Evolutionary conservation across 2,888 invertebrate species (phyloP), one percentile per base, ranked within the genome.

Genomic region (Crematogaster levior): DNA sequence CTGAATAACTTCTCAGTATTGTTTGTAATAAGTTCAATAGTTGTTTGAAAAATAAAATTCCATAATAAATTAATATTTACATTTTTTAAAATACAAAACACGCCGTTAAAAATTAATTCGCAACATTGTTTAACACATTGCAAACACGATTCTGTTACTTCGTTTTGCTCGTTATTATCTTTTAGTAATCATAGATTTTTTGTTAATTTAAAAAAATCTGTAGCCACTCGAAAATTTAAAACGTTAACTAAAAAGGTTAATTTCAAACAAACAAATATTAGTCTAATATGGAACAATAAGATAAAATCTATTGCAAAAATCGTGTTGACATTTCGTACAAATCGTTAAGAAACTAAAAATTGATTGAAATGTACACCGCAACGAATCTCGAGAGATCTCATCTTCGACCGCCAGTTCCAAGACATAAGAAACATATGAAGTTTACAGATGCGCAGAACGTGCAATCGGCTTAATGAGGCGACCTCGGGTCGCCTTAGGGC

Each of bases 381-480:
- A 30, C 12, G 15, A 46, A 61, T 27, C 12, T 43, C 56, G 2
- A 68, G 30, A 24, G 18, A 30, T 77, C 30, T 61, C 24, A 21
- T 43, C 40, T 43, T 66, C 18, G 68, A 40, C 12, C 34, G 30
- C 18, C 18, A 40, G 18, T 34, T 58, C 7, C 43, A 12, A 58
- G 68, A 9, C 21, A 4, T 12, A 46, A 34, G 63, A 12, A 46
- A 65, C 30, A 77, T 56, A 61, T 24, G 18, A n/a, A 75, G 43
- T 24, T 58, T 40, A 43, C 77, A 68, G 43, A 68, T 56, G 68
- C 53, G 66, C 24, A 61, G 73, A 66, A 66, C 72, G 51, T 43
- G 61, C 73, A 63, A 73, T 51, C 77, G 60, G 82, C 43, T 89
- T 89, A 88, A 88, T 84, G 89, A 88, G 89, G 75, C 89, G 81